These are phyloP conservation scores for Troides helena DNA, from an alignment of 2,888 invertebrate species.

Conservation along the genomic window DNA sequence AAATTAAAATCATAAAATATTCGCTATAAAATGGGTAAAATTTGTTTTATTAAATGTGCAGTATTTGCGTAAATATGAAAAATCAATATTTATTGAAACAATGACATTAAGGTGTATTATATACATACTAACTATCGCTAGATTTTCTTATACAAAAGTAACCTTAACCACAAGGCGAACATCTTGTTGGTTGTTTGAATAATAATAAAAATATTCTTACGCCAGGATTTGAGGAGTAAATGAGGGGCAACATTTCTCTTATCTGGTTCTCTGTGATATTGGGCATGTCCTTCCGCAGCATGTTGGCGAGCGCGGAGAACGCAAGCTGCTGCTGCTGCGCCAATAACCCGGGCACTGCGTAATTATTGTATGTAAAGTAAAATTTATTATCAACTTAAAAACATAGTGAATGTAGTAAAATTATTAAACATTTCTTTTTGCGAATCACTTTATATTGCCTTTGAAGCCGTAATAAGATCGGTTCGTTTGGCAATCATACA, in stretches of 20 bases:
- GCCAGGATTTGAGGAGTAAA: slow-evolving; percentile 80
- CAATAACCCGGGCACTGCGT: slow-evolving; percentile 55
- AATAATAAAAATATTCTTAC: slow-evolving; percentile 44
- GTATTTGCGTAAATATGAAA: too few species aligned
- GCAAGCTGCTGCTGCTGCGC: slow-evolving; percentile 70
- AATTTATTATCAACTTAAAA: neutral
- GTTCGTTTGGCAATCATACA: too few species aligned
- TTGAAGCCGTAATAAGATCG: too few species aligned
- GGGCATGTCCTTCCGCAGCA: slow-evolving; percentile 83
- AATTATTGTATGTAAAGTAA: neutral
- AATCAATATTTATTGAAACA: too few species aligned
- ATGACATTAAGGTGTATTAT: neutral
- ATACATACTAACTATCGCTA: neutral
- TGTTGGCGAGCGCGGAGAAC: slow-evolving; percentile 67
- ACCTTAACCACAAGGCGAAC: neutral
- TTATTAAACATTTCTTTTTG: too few species aligned
- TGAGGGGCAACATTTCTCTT: slow-evolving; percentile 81
- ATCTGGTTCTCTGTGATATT: slow-evolving; percentile 81
- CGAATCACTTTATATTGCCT: too few species aligned
- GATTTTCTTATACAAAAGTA: too few species aligned
- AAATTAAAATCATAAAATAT: too few species aligned
- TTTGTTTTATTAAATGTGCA: too few species aligned
- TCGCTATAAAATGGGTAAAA: too few species aligned
- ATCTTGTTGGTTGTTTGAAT: neutral
- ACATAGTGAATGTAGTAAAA: too few species aligned